Percentiles rank a stretch among this genome's conserved stretches.
These are phyloP conservation scores for Argya squamiceps DNA, from an alignment of 2,797 vertebrate genomes.

Conservation along the genomic window DNA sequence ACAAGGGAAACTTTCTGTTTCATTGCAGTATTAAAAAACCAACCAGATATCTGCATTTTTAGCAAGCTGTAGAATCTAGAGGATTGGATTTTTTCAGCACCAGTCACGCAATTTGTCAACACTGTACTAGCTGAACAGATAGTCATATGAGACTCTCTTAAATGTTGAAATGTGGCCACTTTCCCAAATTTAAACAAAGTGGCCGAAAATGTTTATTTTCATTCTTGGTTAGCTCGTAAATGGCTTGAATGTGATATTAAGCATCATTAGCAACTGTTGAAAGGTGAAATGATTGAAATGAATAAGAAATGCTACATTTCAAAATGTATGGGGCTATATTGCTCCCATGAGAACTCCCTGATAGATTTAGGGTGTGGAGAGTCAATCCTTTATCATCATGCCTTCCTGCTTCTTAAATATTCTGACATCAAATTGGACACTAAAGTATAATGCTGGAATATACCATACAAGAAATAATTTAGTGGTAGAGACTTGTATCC, in stretches of 20 bases:
- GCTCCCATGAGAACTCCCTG: neutral
- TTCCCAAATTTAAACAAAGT: neutral
- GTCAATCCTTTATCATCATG: neutral
- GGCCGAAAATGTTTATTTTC: neutral
- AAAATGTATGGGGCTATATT: neutral
- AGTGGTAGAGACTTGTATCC: neutral
- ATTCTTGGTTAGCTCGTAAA: slow-evolving; percentile 8
- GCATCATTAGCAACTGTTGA: slow-evolving; percentile 6
- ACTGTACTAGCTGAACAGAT: neutral
- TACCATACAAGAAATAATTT: neutral
- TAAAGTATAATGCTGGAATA: neutral
- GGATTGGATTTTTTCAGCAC: neutral
- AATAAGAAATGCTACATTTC: slow-evolving; percentile 16
- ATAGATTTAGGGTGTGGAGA: neutral
- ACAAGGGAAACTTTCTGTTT: neutral
- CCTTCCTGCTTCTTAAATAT: neutral
- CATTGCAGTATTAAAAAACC: neutral
- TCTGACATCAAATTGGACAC: neutral
- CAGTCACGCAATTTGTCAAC: neutral
- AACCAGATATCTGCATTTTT: neutral
- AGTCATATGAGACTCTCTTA: neutral
- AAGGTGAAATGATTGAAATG: neutral
- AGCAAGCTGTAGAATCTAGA: neutral
- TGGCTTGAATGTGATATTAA: neutral
- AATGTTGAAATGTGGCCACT: neutral